Percentiles rank a stretch among this genome's conserved stretches.
phyloP scores from a whole-genome alignment of 2,797 vertebrate genomes.

The Champsocephalus esox region DNA sequence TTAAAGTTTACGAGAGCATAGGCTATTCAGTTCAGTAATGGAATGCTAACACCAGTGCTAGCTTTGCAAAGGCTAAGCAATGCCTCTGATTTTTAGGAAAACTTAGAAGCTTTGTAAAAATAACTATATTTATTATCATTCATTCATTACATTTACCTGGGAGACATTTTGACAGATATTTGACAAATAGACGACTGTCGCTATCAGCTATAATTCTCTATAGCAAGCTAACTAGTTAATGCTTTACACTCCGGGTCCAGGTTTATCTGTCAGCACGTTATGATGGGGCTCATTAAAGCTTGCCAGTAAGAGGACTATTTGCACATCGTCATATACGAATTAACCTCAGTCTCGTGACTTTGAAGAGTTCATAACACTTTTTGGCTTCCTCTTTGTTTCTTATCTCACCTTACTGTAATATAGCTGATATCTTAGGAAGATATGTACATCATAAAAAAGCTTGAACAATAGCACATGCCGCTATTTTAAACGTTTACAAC shows the following conservation, averaged over 20 bases:
- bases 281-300: background rate
- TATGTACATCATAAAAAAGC: constrained; percentile 28
- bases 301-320: background rate
- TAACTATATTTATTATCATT: too few species aligned
- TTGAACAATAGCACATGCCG: background rate
- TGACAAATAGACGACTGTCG: too few species aligned
- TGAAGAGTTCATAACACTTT: constrained; percentile 35
- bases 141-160: too few species aligned
- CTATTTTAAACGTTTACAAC: constrained; percentile 26
- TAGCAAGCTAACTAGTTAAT: too few species aligned
- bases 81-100: too few species aligned
- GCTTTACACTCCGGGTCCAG: background rate
- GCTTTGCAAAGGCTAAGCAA: too few species aligned
- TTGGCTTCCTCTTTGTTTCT: constrained; percentile 9
- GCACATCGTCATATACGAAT: background rate
- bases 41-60: too few species aligned
- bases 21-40: too few species aligned
- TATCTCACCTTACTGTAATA: constrained; percentile 11
- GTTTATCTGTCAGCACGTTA: background rate
- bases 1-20: too few species aligned
- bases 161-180: too few species aligned
- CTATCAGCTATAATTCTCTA: too few species aligned
- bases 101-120: too few species aligned
- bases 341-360: constrained; percentile 1
- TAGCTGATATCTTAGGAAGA: constrained; percentile 12